Conservation (phyloP, 2,888 invertebrate genomes). For the Parapristionchus giblindavisi region DNA sequence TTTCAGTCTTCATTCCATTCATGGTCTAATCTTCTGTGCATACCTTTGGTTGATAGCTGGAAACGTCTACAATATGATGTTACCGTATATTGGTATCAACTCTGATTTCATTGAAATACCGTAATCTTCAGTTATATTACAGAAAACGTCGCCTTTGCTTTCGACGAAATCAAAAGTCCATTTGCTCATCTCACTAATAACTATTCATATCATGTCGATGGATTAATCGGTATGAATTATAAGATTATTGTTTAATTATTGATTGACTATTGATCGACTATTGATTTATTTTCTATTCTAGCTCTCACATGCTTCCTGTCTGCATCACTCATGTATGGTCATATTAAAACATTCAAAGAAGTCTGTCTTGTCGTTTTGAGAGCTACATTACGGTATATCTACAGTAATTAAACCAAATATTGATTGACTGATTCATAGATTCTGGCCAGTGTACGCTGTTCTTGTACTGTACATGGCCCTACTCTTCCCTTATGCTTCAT, state of each 20-base stretch:
- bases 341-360: conserved; percentile 30
- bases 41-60: conserved; percentile 57
- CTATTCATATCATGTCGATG: conserved; percentile 55
- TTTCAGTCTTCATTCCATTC: conserved; percentile 46
- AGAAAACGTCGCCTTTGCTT: conserved; percentile 67
- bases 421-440: conserved; percentile 42
- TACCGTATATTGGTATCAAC: conserved; percentile 64
- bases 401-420: background rate
- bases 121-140: conserved; percentile 28
- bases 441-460: conserved; percentile 64
- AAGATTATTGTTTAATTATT: too few species aligned
- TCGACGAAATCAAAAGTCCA: conserved; percentile 51
- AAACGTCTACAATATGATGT: conserved; percentile 62
- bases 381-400: background rate
- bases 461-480: conserved; percentile 59
- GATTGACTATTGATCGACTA: too few species aligned
- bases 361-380: conserved; percentile 22
- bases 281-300: conserved; percentile 43
- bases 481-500: conserved; percentile 56
- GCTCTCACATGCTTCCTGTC: conserved; percentile 62
- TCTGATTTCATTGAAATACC: background rate
- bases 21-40: conserved; percentile 52
- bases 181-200: conserved; percentile 63
- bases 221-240: conserved; percentile 27
- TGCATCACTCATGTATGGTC: conserved; percentile 52